These are phyloP conservation scores for Drosophila acutilabella DNA, from an alignment of 2,888 invertebrate genomes.

Conservation along the genomic window DNA sequence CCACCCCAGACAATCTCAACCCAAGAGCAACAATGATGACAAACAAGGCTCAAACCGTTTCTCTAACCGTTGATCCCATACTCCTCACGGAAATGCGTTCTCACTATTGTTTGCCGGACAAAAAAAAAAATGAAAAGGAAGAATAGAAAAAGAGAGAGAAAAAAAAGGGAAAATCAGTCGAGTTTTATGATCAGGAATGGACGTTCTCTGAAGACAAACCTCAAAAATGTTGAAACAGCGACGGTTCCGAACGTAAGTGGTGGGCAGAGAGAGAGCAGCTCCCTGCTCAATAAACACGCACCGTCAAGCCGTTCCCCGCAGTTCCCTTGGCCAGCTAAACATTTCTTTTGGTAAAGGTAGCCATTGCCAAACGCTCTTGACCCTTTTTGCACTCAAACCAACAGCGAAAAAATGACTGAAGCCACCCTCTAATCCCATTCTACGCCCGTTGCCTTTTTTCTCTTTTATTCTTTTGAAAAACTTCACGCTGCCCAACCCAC, in stretches of 20 bases:
- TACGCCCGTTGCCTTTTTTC: constrained; percentile 33
- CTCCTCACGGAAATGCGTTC: constrained; percentile 11
- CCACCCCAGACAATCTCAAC: constrained; percentile 33
- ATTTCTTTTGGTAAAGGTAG: constrained; percentile 61
- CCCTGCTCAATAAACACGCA: constrained; percentile 62
- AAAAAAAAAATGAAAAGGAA: constrained; percentile 14
- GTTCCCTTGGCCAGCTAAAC: constrained; percentile 31
- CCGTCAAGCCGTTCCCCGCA: constrained; percentile 16
- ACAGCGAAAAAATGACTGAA: constrained; percentile 39
- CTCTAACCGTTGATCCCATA: not conserved
- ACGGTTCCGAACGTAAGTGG: constrained; percentile 38
- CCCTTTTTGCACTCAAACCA: constrained; percentile 71
- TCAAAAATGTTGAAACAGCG: constrained; percentile 56
- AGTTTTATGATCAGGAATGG: constrained; percentile 61
- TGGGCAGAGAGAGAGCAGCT: not conserved
- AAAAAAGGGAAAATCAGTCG: constrained; percentile 48
- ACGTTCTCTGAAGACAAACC: constrained; percentile 43
- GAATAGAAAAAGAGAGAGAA: not conserved
- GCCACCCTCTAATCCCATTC: constrained; percentile 9
- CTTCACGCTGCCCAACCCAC: constrained; percentile 65
- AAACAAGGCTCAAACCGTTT: constrained; percentile 21
- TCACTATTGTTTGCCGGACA: constrained; percentile 19
- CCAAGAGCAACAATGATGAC: constrained; percentile 37
- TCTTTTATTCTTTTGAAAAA: constrained; percentile 70
- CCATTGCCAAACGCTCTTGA: constrained; percentile 67